These are phyloP conservation scores for Blastobasis lacticolella DNA, from an alignment of 2,888 invertebrate genomes.

Conservation along the genomic window DNA sequence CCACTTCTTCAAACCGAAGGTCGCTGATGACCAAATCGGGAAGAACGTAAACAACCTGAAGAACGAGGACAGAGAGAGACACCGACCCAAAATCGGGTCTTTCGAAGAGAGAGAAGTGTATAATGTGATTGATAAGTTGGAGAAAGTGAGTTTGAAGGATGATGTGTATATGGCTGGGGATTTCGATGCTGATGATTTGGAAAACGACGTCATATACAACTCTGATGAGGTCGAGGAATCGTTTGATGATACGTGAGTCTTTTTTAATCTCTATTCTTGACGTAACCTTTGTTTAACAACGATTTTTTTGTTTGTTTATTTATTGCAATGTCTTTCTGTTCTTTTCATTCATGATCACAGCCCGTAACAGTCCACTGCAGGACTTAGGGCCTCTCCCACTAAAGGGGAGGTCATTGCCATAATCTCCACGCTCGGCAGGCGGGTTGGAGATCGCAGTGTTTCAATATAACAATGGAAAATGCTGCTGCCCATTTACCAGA, in stretches of 20 bases:
- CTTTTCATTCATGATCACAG: too few species aligned
- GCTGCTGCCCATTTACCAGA: too few species aligned
- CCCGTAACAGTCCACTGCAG: too few species aligned
- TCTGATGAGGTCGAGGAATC: constrained; percentile 51
- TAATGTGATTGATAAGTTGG: constrained; percentile 54
- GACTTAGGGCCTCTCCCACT: too few species aligned
- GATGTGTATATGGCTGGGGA: constrained; percentile 54
- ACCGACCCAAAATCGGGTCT: background rate
- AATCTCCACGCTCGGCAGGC: too few species aligned
- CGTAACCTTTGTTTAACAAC: too few species aligned
- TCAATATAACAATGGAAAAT: too few species aligned
- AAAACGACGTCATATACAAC: constrained; percentile 48
- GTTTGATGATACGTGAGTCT: constrained; percentile 52
- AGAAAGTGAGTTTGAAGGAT: constrained; percentile 53
- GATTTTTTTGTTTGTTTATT: too few species aligned
- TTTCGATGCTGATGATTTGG: constrained; percentile 44
- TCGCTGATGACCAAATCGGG: constrained; percentile 38
- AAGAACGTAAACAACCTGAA: constrained; percentile 56
- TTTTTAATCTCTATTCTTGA: background rate
- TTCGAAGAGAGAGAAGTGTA: constrained; percentile 29
- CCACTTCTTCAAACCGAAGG: constrained; percentile 26
- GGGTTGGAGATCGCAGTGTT: too few species aligned
- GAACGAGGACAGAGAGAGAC: constrained; percentile 14
- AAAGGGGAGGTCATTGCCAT: too few species aligned
- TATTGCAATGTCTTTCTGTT: too few species aligned